These are phyloP conservation scores for Lindbergichthys nudifrons DNA, from an alignment of 2,797 vertebrate species.

Conservation along the genomic window DNA sequence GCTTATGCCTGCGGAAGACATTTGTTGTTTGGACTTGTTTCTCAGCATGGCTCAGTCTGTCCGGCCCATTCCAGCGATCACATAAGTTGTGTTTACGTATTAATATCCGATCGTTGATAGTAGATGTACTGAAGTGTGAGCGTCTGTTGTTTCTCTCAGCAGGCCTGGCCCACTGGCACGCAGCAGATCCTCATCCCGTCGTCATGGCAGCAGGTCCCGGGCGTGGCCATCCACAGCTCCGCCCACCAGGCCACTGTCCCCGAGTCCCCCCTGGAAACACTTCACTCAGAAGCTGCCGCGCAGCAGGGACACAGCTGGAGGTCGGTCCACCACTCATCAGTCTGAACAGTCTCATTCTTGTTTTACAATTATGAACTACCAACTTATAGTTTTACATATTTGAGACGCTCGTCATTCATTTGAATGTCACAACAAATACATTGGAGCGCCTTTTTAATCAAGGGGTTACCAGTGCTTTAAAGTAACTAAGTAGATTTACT, in stretches of 20 bases:
- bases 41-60: slow-evolving; percentile 76
- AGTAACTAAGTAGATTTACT: no score
- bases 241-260: slow-evolving; percentile 88
- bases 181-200: slow-evolving; percentile 98
- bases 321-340: slow-evolving; percentile 72
- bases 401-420: no score
- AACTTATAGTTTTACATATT: background rate
- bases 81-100: slow-evolving; percentile 12
- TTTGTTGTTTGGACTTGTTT: slow-evolving; percentile 51
- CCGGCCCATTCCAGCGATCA: slow-evolving; percentile 52
- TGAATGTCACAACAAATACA: no score
- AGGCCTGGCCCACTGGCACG: slow-evolving; percentile 97
- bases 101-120: background rate
- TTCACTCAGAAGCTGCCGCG: slow-evolving; percentile 85
- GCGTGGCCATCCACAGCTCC: slow-evolving; percentile 93
- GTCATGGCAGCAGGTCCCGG: slow-evolving; percentile 97
- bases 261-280: slow-evolving; percentile 82
- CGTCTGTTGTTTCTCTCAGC: slow-evolving; percentile 83
- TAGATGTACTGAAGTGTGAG: slow-evolving; percentile 33
- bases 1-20: slow-evolving; percentile 68
- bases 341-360: background rate
- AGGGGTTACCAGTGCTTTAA: no score
- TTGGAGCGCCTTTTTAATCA: no score
- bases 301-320: slow-evolving; percentile 95
- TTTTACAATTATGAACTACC: background rate